phyloP scores from a whole-genome alignment of 2,888 invertebrate genomes.

The Rambutsinella grinnellia region DNA sequence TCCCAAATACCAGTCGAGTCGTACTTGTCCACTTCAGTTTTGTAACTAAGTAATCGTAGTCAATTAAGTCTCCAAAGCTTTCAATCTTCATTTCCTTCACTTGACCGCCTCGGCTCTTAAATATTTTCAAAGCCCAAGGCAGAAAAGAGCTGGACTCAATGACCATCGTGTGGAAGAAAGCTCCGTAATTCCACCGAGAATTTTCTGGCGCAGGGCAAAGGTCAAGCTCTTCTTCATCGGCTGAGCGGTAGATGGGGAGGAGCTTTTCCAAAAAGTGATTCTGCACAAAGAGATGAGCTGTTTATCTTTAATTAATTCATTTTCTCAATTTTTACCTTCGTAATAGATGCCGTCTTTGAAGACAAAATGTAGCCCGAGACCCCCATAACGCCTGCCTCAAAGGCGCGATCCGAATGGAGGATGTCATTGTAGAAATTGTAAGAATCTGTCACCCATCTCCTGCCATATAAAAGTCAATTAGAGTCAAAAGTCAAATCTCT shows the following conservation, averaged over 20 bases:
- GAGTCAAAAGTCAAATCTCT: no score
- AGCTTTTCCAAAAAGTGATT: conserved; percentile 83
- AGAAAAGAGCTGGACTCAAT: conserved; percentile 81
- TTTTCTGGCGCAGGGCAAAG: conserved; percentile 76
- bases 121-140: conserved; percentile 83
- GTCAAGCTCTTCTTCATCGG: conserved; percentile 79
- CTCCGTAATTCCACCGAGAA: conserved; percentile 82
- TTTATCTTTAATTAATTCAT: no score
- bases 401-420: conserved; percentile 75
- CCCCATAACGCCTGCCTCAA: conserved; percentile 79
- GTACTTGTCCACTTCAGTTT: conserved; percentile 76
- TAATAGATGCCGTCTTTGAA: conserved; percentile 76
- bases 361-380: conserved; percentile 87
- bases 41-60: conserved; percentile 83
- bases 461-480: no score
- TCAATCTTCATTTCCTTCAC: conserved; percentile 74
- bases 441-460: conserved; percentile 85
- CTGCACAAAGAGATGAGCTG: no score
- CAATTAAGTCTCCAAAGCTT: conserved; percentile 74
- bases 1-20: conserved; percentile 84
- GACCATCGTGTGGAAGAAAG: conserved; percentile 83
- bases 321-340: no score
- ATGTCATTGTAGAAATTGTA: conserved; percentile 80
- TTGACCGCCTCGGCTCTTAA: conserved; percentile 76
- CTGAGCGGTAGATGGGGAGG: conserved; percentile 81